Percentiles rank a stretch among this genome's conserved stretches.
Evolutionary conservation across 2,113 vertebrate species (phyloP).

Genomic region (Erythrocebus patas): DNA sequence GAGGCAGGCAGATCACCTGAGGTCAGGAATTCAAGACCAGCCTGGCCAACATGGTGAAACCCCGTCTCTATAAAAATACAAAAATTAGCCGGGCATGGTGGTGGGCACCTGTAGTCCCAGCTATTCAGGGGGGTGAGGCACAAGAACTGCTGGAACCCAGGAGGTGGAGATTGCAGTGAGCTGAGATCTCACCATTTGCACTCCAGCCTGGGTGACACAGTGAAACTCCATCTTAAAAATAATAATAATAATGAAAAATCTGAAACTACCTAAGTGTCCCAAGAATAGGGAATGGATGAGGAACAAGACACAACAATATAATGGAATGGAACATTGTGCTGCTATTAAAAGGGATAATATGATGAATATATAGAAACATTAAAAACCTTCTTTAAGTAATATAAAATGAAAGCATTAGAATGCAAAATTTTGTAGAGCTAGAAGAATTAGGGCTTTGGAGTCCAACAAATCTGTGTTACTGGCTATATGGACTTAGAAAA

Average conservation of each 20-base stretch:
- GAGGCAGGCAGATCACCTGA: not conserved
- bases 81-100: not conserved
- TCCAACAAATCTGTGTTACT: not conserved
- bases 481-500: not conserved
- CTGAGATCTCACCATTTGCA: not conserved
- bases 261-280: not conserved
- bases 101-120: not conserved
- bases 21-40: not conserved
- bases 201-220: not conserved
- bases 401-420: conserved; percentile 34
- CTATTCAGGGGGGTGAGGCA: not conserved
- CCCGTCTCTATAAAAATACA: not conserved
- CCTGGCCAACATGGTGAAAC: not conserved
- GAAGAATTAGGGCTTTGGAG: not conserved
- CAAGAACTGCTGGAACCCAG: not conserved
- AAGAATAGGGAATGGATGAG: not conserved
- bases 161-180: not conserved
- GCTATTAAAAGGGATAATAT: not conserved
- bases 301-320: not conserved
- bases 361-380: not conserved
- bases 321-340: not conserved
- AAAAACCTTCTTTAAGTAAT: not conserved
- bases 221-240: not conserved
- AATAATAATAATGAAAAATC: not conserved
- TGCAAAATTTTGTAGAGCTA: not conserved